Base-by-base conservation (phyloP, 2,888 invertebrate species). In the Sthenelais limicola region DNA sequence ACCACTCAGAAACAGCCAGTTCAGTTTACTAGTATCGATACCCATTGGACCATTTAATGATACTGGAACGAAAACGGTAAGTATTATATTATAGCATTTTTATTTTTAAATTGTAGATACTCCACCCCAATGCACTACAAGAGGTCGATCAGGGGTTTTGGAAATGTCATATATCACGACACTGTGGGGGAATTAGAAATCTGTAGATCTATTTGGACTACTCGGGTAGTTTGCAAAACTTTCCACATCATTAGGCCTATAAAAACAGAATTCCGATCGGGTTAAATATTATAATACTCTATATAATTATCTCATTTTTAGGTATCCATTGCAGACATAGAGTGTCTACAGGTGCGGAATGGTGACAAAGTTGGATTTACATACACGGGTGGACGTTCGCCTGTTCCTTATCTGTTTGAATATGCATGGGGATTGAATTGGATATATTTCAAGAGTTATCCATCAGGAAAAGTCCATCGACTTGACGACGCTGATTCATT, bases 331-430 rank as follows among this genome's bases (percentile, higher is more conserved):
- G 24, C 62, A 24, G 35, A 18, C 62, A 35, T 12, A 26, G 38
- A 38, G n/a, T 68, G 68, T 35, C 30, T 68, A 15, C n/a, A 26
- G 18, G 52, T 52, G n/a, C 49, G 51, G 52, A 21, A 30, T 26
- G 51, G 35, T 48, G 68, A 68, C 51, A n/a, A 33, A 21, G 21
- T 68, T n/a, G 68, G 68, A 12, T 68, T 68, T 33, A 32, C 35
- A 9, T 68, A 51, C 68, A 38, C 32, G 15, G 51, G 33, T 24
- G 35, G 49, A 15, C 15, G 33, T 26, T 35, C 68, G 3, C 68
- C 68, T 18, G 35, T 68, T 26, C 35, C 68, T 33, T 51, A 51
- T 52, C 5, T 51, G 33, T 68, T 68, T 33, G 68, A 51, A 49
- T 51, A 48, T 33, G 49, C 68, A 35, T 51, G 49, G 15, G 68